Conservation (phyloP, 2,113 vertebrate genomes). For the Hirundichthys speculiger region DNA sequence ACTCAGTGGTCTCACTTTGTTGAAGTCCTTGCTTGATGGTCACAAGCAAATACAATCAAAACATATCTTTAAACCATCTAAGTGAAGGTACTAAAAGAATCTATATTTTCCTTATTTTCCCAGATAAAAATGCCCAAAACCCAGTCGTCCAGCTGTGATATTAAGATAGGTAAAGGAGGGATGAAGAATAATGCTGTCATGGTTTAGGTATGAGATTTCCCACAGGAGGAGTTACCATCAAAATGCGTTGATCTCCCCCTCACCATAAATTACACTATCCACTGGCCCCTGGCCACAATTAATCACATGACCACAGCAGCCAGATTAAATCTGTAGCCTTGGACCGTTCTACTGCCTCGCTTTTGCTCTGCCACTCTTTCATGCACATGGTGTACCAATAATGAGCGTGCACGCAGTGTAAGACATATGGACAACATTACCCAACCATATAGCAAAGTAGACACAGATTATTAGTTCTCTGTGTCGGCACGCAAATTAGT, state of each 20-base stretch:
- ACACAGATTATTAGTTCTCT: slow-evolving; percentile 15
- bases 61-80: not conserved
- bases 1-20: not conserved
- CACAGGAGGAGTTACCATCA: slow-evolving; percentile 68
- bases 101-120: slow-evolving; percentile 20
- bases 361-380: slow-evolving; percentile 51
- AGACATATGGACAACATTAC: slow-evolving; percentile 26
- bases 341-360: slow-evolving; percentile 69
- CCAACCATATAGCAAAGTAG: slow-evolving; percentile 12
- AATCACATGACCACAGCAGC: slow-evolving; percentile 79
- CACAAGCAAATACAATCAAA: not conserved
- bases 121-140: slow-evolving; percentile 37
- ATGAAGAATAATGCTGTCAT: slow-evolving; percentile 59
- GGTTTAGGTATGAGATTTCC: slow-evolving; percentile 77
- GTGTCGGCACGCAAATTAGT: slow-evolving; percentile 31
- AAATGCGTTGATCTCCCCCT: slow-evolving; percentile 70
- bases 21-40: slow-evolving; percentile 1
- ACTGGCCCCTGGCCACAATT: slow-evolving; percentile 71
- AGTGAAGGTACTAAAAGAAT: slow-evolving; percentile 12
- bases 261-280: slow-evolving; percentile 80
- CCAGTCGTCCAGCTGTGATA: slow-evolving; percentile 30
- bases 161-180: slow-evolving; percentile 21
- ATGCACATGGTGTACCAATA: slow-evolving; percentile 32
- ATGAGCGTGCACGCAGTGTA: slow-evolving; percentile 30
- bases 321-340: slow-evolving; percentile 82